Evolutionary conservation across 2,797 vertebrate species (phyloP).

Genomic region (Pseudochirops cupreus): DNA sequence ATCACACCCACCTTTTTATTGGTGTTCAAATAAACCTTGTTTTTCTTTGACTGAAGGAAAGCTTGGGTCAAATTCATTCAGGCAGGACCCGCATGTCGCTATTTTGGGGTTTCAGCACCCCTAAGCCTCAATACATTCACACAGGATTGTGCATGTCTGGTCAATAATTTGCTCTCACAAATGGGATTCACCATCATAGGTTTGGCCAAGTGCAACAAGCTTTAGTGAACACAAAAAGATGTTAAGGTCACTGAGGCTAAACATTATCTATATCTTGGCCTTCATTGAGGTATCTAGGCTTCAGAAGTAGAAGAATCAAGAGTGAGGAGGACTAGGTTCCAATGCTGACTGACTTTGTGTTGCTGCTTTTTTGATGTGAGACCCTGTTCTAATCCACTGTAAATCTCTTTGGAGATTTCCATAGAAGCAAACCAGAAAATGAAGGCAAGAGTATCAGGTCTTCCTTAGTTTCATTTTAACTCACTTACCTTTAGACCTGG

Average conservation of each 20-base stretch:
- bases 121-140: background rate
- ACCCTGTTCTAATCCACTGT: background rate
- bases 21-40: no score
- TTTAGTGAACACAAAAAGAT: conserved; percentile 19
- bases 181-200: conserved; percentile 20
- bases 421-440: background rate
- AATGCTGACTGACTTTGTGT: background rate
- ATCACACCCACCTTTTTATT: no score
- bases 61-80: no score
- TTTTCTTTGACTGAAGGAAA: no score
- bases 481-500: background rate
- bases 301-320: conserved; percentile 7
- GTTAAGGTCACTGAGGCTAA: background rate
- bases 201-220: background rate
- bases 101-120: no score
- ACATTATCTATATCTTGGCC: background rate
- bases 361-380: background rate
- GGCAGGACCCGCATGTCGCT: no score
- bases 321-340: conserved; percentile 4
- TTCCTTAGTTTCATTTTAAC: background rate
- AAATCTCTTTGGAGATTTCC: background rate
- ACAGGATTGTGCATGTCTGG: conserved; percentile 27
- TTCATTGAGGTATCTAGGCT: conserved; percentile 5
- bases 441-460: background rate
- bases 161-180: conserved; percentile 51